phyloP scores from a whole-genome alignment of 1,140 invertebrate genomes.

The Trinorchestia longiramus region DNA sequence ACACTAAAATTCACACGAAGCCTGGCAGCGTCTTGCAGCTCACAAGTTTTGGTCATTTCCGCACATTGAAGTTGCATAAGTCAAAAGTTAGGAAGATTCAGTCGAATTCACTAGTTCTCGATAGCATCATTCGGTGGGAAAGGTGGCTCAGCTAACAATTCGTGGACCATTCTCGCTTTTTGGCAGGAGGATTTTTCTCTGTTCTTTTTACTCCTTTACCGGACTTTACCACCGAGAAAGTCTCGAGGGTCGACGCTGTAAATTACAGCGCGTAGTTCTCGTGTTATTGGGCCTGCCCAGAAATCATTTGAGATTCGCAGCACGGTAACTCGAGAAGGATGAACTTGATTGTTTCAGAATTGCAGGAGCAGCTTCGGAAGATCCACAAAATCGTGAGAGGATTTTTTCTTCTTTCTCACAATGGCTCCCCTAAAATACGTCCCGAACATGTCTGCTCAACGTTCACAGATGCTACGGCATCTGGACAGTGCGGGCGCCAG shows the following conservation, averaged over 20 bases:
- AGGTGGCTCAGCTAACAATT: neutral
- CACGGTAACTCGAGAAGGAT: constrained; percentile 39
- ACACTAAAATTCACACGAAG: neutral
- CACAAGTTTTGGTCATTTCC: neutral
- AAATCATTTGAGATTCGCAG: constrained; percentile 30
- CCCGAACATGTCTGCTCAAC: constrained; percentile 14
- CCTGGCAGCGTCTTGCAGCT: neutral
- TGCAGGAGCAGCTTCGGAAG: constrained; percentile 10
- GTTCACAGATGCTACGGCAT: neutral
- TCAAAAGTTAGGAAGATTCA: neutral
- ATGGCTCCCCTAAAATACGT: constrained; percentile 48
- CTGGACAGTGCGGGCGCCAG: neutral
- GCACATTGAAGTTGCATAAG: neutral
- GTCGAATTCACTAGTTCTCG: neutral
- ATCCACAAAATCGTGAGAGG: constrained; percentile 6
- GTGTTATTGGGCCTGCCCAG: constrained; percentile 4
- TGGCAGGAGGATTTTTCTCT: neutral
- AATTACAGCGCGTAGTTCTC: neutral
- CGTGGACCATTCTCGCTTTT: neutral
- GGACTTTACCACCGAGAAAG: neutral
- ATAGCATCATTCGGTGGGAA: neutral
- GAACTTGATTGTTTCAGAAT: constrained; percentile 43
- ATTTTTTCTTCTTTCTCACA: constrained; percentile 49
- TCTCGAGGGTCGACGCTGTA: neutral
- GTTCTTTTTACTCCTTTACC: constrained; percentile 1